Base-by-base conservation (phyloP, 2,888 invertebrate species). In the Tryphoninae sp. region DNA sequence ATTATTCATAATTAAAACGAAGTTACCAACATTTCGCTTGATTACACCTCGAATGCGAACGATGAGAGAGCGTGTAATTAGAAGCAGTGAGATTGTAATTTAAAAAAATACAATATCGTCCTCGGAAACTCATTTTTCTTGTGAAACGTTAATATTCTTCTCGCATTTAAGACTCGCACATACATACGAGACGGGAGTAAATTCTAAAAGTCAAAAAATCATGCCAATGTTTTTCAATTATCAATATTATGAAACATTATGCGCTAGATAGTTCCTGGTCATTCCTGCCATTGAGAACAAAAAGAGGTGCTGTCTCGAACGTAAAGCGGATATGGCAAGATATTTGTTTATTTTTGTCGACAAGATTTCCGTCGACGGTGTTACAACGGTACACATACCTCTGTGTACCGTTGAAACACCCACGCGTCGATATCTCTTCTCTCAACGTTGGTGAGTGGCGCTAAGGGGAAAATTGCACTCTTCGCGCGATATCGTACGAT, bases 1-100 rank as follows among this genome's bases (percentile, higher is more conserved):
- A 81, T 84, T 81, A 83, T 69, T 83, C 81, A 80, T 82, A 84
- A 84, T 85, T 84, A 86, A 88, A 83, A 83, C 69, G 79, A 68
- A 64, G 78, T 76, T 82, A 67, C 79, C 80, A 75, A 76, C 81
- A 80, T 84, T 84, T 84, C 82, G 83, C 82, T 86, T 88, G 86
- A 89, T 87, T 86, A 86, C 79, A 76, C 72, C 58, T 78, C 55
- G 26, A 62, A 75, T 49, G 72, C 65, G 75, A 51, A 51, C 40
- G 51, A 76, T 71, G 73, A 62, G 40, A 61, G 55, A 51, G 23
- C 45, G 71, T 68, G 72, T 72, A 76, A 78, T 79, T 79, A 79
- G 33, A 33, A 33, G n/a, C 64, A 82, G 26, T 40, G 62, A 75
- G 76, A 82, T 65, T 62, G 67, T 71, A 67, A 76, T 65, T 75